A percentile compares a stretch with the other conserved stretches of the same genome.
Conservation (phyloP, 2,888 invertebrate species). For the Pocota personata region DNA sequence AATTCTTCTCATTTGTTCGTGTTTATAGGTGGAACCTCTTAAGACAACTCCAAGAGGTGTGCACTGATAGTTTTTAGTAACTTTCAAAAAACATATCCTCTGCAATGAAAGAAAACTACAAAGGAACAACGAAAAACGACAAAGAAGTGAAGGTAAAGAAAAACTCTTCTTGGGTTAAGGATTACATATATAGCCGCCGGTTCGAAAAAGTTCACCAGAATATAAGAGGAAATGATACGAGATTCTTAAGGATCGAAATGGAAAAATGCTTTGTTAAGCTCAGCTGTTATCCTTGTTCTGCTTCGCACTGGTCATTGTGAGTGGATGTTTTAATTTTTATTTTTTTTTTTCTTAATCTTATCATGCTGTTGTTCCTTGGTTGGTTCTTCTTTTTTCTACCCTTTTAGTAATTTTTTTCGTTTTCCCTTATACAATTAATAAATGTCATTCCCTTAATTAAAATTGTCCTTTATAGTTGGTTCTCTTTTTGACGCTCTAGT, state of each 20-base stretch:
- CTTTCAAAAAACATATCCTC: slow-evolving; percentile 33
- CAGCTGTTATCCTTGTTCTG: slow-evolving; percentile 70
- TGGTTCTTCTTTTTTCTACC: neutral
- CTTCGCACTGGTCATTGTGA: slow-evolving; percentile 64
- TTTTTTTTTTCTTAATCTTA: slow-evolving; percentile 57
- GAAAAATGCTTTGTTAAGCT: slow-evolving; percentile 71
- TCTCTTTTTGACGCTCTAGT: slow-evolving; percentile 52
- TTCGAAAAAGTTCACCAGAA: slow-evolving; percentile 40
- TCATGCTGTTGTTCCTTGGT: slow-evolving; percentile 26
- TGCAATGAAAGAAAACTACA: neutral
- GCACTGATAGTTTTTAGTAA: neutral
- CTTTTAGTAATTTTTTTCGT: slow-evolving; percentile 59
- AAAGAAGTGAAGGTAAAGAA: slow-evolving; percentile 34
- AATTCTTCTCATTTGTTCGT: slow-evolving; percentile 2
- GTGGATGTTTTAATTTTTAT: slow-evolving; percentile 37
- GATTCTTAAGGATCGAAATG: slow-evolving; percentile 65
- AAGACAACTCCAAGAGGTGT: slow-evolving; percentile 21
- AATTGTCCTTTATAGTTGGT: slow-evolving; percentile 66
- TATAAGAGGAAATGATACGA: slow-evolving; percentile 30
- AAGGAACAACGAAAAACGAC: slow-evolving; percentile 21
- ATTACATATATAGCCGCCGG: slow-evolving; percentile 47
- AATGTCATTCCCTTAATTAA: slow-evolving; percentile 74
- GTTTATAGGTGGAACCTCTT: neutral
- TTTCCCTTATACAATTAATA: slow-evolving; percentile 73
- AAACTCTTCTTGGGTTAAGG: slow-evolving; percentile 38